phyloP scores from a whole-genome alignment of 2,113 vertebrate species.

The Phyllostomus hastatus region DNA sequence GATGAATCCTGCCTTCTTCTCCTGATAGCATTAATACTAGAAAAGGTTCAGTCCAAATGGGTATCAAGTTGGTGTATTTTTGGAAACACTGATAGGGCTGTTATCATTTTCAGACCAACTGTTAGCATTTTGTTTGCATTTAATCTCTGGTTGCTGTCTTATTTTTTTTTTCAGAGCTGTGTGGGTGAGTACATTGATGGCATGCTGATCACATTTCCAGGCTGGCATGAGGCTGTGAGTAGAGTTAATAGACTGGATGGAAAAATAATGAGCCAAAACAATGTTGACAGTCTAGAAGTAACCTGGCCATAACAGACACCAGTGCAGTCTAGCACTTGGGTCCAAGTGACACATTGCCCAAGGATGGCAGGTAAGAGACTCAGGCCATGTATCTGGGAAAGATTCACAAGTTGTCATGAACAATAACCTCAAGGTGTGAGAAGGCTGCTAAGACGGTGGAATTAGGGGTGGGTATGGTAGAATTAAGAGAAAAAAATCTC shows the following conservation, averaged over 20 bases:
- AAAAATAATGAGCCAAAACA: slow-evolving; percentile 6
- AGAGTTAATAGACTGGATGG: slow-evolving; percentile 28
- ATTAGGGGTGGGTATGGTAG: neutral
- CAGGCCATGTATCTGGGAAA: neutral
- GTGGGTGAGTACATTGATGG: slow-evolving; percentile 16
- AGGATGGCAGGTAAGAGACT: neutral
- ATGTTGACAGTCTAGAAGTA: neutral
- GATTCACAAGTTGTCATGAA: neutral
- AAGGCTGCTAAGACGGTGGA: neutral
- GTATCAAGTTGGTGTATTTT: slow-evolving; percentile 23
- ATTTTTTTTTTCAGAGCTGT: neutral
- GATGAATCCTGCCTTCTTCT: neutral
- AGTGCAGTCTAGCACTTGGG: neutral
- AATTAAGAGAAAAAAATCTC: neutral
- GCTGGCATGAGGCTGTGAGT: neutral
- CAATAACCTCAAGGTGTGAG: neutral
- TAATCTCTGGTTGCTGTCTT: slow-evolving; percentile 38
- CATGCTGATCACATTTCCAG: slow-evolving; percentile 44
- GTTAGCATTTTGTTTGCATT: slow-evolving; percentile 31
- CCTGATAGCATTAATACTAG: neutral
- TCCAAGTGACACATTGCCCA: neutral
- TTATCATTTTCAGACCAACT: slow-evolving; percentile 22
- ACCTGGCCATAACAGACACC: neutral
- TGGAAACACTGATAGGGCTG: neutral
- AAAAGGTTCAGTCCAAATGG: slow-evolving; percentile 12